These are phyloP conservation scores for Pelusios castaneus DNA, from an alignment of 2,113 vertebrate species.

Conservation along the genomic window DNA sequence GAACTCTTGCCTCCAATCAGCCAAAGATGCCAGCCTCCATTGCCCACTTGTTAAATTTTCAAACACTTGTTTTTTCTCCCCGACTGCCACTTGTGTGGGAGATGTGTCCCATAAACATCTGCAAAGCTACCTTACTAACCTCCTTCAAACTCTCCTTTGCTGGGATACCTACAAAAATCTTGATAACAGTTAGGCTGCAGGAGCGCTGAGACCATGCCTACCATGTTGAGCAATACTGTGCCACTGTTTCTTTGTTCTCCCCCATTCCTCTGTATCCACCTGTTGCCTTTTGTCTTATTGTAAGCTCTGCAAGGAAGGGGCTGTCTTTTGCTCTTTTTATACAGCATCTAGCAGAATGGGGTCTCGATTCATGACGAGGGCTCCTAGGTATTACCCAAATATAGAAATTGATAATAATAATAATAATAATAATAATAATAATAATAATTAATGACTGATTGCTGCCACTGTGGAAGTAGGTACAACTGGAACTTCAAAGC, in stretches of 20 bases:
- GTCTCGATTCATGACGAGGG: rapidly evolving
- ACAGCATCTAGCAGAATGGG: neutral
- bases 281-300: rapidly evolving
- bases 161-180: neutral
- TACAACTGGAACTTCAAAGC: neutral
- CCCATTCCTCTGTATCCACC: neutral
- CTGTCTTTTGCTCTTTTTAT: neutral
- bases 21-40: neutral
- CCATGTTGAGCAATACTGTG: neutral
- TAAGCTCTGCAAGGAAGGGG: neutral
- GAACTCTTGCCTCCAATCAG: neutral
- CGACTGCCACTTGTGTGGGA: neutral
- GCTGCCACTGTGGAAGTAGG: rapidly evolving
- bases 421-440: no score
- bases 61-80: neutral
- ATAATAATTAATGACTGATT: neutral
- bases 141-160: neutral
- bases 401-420: rapidly evolving
- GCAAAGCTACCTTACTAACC: neutral
- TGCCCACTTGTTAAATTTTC: neutral
- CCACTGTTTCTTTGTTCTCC: neutral
- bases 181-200: neutral
- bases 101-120: neutral
- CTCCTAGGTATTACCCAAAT: rapidly evolving
- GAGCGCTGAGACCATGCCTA: neutral